Conservation (phyloP, 2,888 invertebrate species). For the Diadegma fenestrale region DNA sequence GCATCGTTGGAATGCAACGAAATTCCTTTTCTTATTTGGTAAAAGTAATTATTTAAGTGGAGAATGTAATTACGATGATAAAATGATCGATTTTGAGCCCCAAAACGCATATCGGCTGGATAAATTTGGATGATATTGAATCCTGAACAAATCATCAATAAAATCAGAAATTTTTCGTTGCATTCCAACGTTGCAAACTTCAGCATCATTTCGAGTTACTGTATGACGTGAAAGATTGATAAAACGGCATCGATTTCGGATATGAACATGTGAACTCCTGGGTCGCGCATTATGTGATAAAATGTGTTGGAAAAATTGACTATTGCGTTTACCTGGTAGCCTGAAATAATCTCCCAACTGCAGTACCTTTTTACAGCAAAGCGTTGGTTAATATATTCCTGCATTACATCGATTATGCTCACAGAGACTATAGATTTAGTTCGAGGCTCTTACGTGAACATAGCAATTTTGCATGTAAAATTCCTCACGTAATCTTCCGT, state of each 20-base stretch:
- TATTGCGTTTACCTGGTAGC: background rate
- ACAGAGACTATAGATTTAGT: background rate
- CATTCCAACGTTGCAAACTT: too few relatives aligned
- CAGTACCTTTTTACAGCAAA: background rate
- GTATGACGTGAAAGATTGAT: background rate
- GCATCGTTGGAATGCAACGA: too few relatives aligned
- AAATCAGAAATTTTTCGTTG: too few relatives aligned
- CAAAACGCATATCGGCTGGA: too few relatives aligned
- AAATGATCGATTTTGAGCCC: too few relatives aligned
- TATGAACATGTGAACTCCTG: background rate
- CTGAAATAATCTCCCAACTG: background rate
- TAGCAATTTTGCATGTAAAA: background rate
- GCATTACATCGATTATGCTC: conserved; percentile 2
- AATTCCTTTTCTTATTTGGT: too few relatives aligned
- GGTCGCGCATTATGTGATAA: background rate
- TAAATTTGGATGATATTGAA: too few relatives aligned
- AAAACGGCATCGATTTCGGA: background rate
- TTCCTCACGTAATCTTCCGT: background rate
- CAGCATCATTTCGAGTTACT: too few relatives aligned
- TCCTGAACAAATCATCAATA: too few relatives aligned
- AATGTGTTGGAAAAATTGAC: background rate
- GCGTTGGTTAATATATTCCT: background rate
- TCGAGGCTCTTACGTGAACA: background rate
- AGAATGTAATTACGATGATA: too few relatives aligned
- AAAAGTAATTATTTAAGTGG: too few relatives aligned